Conservation (phyloP, 2,888 invertebrate genomes). For the Xylophagus ater region DNA sequence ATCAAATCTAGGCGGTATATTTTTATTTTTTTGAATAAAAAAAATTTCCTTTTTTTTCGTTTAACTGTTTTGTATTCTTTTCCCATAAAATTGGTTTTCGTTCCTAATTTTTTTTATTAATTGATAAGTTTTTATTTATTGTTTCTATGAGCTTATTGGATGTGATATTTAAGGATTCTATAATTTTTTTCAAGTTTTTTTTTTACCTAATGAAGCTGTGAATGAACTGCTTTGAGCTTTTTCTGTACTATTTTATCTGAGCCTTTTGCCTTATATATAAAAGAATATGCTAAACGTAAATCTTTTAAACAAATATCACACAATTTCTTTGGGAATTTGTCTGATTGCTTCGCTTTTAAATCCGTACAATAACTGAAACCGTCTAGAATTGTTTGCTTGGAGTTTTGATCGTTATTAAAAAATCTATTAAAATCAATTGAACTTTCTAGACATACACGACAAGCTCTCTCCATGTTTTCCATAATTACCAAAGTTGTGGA, state of each 20-base stretch:
- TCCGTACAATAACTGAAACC: constrained; percentile 4
- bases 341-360: constrained; percentile 1
- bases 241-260: background rate
- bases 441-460: constrained; percentile 5
- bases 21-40: too few relatives aligned
- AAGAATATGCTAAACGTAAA: background rate
- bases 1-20: too few relatives aligned
- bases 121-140: too few relatives aligned
- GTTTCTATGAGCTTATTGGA: too few relatives aligned
- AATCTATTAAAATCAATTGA: constrained; percentile 4
- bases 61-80: too few relatives aligned
- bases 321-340: constrained; percentile 3
- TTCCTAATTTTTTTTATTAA: too few relatives aligned
- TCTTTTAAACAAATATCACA: constrained; percentile 3
- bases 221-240: background rate
- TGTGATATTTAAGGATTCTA: too few relatives aligned
- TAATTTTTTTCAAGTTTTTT: too few relatives aligned
- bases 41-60: too few relatives aligned
- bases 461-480: background rate
- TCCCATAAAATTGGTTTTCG: too few relatives aligned
- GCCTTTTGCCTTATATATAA: constrained; percentile 6
- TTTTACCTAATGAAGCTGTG: background rate
- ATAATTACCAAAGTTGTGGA: too few relatives aligned
- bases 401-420: background rate
- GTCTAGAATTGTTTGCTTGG: background rate